Percentiles rank a stretch among this genome's conserved stretches.
Evolutionary conservation across 2,113 vertebrate species (phyloP).

Genomic region (Gallinago undulata): DNA sequence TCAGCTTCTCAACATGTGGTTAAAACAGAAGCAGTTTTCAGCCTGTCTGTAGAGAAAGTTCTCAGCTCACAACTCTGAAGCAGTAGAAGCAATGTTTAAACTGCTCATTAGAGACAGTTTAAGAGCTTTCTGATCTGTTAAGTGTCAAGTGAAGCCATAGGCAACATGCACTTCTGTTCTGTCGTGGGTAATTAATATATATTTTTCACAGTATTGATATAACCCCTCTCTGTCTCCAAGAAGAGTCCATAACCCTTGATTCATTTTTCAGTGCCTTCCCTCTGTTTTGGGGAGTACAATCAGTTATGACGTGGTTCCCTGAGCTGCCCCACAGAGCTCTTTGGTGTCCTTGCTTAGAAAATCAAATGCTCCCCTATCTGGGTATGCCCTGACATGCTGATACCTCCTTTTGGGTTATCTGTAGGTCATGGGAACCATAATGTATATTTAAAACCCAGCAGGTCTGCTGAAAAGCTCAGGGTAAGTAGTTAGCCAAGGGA

Average conservation of each 20-base stretch:
- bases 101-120: background rate
- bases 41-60: background rate
- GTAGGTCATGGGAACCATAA: constrained; percentile 52
- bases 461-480: background rate
- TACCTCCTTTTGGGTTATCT: constrained; percentile 52
- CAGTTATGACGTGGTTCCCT: background rate
- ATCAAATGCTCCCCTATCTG: background rate
- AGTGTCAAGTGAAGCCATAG: rapidly evolving
- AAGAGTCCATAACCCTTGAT: background rate
- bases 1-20: background rate
- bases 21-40: background rate
- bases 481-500: background rate
- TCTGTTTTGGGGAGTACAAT: background rate
- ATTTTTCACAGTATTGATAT: background rate
- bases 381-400: background rate
- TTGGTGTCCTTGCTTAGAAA: background rate
- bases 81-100: background rate
- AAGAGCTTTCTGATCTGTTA: background rate
- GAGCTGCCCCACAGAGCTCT: background rate
- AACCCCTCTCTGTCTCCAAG: background rate
- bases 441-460: background rate
- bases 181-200: rapidly evolving
- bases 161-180: background rate
- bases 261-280: background rate
- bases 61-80: background rate